Percentiles rank a stretch among this genome's conserved stretches.
These are phyloP conservation scores for Heteropelma amictum DNA, from an alignment of 2,888 invertebrate species.

Conservation along the genomic window DNA sequence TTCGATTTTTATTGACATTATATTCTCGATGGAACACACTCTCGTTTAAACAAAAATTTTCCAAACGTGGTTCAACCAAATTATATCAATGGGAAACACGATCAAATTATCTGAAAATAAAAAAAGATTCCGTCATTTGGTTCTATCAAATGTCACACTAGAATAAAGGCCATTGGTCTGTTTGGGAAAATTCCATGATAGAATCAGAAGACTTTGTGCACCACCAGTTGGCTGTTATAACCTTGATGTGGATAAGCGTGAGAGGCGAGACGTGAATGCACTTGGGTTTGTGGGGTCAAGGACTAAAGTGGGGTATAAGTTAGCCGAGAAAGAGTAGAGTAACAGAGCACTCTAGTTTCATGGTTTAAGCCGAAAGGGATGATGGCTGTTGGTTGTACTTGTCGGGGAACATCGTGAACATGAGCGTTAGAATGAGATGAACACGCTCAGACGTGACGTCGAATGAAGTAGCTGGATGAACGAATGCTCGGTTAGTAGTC, in stretches of 20 bases:
- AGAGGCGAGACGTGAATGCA: neutral
- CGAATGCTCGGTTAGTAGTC: constrained; percentile 58
- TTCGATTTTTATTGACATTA: no score
- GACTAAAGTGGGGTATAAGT: neutral
- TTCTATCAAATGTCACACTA: neutral
- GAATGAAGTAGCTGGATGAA: constrained; percentile 54
- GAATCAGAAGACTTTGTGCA: constrained; percentile 33
- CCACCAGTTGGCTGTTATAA: constrained; percentile 6
- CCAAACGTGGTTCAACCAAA: no score
- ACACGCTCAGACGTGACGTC: constrained; percentile 49
- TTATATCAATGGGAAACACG: no score
- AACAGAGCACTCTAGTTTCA: constrained; percentile 40
- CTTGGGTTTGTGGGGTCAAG: neutral
- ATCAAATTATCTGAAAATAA: no score
- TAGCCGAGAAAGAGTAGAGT: neutral
- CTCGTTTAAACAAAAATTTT: no score
- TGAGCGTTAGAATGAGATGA: constrained; percentile 9
- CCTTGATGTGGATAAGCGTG: neutral
- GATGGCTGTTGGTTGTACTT: neutral
- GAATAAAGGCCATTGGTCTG: constrained; percentile 18
- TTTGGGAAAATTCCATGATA: constrained; percentile 12
- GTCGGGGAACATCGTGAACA: neutral
- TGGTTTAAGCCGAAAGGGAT: constrained; percentile 34
- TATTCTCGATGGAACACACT: no score
- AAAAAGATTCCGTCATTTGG: no score